Conservation (phyloP, 2,797 vertebrate genomes). For the Amblyopsis hoosieri region DNA sequence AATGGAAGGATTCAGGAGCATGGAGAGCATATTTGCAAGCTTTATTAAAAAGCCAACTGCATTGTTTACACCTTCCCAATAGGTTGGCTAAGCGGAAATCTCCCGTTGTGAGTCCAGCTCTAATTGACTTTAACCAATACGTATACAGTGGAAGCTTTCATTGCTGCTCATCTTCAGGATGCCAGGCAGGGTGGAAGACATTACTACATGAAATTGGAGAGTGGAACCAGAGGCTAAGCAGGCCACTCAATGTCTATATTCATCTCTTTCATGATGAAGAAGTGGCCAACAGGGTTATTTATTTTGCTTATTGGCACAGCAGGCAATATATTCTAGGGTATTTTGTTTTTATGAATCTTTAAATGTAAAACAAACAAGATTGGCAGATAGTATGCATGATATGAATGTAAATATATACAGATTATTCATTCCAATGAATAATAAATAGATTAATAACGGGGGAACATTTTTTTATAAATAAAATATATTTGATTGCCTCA, state of each 20-base stretch:
- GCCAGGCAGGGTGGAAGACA: constrained; percentile 34
- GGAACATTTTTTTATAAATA: too few species aligned
- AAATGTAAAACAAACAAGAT: too few species aligned
- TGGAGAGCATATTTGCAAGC: constrained; percentile 11
- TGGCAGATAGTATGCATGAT: too few species aligned
- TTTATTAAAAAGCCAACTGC: constrained; percentile 10
- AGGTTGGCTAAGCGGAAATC: background rate
- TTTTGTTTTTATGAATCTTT: background rate
- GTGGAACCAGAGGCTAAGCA: constrained; percentile 22
- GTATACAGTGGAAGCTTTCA: constrained; percentile 21
- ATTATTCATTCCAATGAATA: too few species aligned
- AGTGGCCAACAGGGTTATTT: constrained; percentile 15
- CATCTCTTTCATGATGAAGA: constrained; percentile 27
- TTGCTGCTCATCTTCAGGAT: constrained; percentile 41
- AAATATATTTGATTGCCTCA: too few species aligned
- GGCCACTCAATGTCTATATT: constrained; percentile 26
- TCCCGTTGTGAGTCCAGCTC: constrained; percentile 4
- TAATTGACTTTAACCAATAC: constrained; percentile 27
- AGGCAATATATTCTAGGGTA: constrained; percentile 8
- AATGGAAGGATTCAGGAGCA: background rate
- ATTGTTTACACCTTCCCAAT: constrained; percentile 32
- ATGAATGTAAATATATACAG: too few species aligned
- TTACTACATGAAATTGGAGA: constrained; percentile 41
- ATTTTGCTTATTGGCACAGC: constrained; percentile 1
- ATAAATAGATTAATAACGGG: too few species aligned